Percentiles rank a stretch among this genome's conserved stretches.
Evolutionary conservation across 1,140 invertebrate genomes (phyloP).

Genomic region (Oscheius sp.): DNA sequence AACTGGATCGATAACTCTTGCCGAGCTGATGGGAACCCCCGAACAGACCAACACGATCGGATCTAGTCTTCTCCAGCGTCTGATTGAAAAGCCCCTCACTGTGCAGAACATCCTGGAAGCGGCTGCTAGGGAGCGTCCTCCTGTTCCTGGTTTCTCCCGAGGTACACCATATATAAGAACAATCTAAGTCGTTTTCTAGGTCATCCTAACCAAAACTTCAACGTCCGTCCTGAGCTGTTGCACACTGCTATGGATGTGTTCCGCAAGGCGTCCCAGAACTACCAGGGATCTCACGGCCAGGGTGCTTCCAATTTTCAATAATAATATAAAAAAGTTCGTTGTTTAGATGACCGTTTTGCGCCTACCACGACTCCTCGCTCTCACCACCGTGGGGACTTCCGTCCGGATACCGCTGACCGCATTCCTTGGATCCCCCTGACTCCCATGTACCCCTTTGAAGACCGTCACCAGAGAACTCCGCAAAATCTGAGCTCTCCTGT

Average conservation of each 20-base stretch:
- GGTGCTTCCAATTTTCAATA: neutral
- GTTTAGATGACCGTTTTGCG: neutral
- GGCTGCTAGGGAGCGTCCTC: neutral
- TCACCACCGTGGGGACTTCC: no score
- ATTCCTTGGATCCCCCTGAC: slow-evolving; percentile 10
- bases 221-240: slow-evolving; percentile 2
- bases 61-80: neutral
- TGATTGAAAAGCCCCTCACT: neutral
- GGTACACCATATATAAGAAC: no score
- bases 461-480: neutral
- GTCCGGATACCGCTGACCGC: slow-evolving; percentile 7
- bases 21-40: neutral
- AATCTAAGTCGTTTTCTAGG: neutral
- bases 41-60: neutral
- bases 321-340: neutral
- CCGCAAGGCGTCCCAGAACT: neutral
- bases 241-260: neutral
- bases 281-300: neutral
- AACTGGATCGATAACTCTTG: neutral
- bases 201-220: no score
- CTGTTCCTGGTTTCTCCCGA: neutral
- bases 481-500: no score
- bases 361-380: neutral
- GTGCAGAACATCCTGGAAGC: neutral
- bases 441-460: slow-evolving; percentile 18